Evolutionary conservation across 2,888 invertebrate genomes (phyloP).

Genomic region (Merodon equestris): DNA sequence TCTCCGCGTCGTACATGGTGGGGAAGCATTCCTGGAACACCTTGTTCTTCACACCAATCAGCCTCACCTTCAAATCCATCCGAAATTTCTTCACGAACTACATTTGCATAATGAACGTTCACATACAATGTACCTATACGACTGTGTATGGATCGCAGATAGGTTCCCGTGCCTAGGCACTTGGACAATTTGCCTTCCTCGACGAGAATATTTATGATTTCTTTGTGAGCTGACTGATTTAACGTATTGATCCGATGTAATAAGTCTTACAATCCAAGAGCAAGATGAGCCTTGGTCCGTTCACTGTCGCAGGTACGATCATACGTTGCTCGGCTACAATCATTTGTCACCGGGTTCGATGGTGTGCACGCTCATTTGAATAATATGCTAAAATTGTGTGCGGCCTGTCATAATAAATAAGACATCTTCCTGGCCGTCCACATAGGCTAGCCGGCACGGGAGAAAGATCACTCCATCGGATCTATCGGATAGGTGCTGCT

Average conservation of each 20-base stretch:
- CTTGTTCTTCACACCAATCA: conserved; percentile 16
- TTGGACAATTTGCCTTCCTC: conserved; percentile 58
- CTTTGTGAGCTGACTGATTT: conserved; percentile 67
- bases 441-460: conserved; percentile 10
- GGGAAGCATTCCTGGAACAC: too few relatives aligned
- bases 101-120: conserved; percentile 59
- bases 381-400: conserved; percentile 65
- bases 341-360: conserved; percentile 54
- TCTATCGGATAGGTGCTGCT: not conserved
- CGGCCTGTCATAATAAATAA: conserved; percentile 67
- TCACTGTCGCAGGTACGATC: conserved; percentile 56
- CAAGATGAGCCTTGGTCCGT: conserved; percentile 9
- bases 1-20: too few relatives aligned
- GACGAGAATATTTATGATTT: conserved; percentile 61
- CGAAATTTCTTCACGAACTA: conserved; percentile 29
- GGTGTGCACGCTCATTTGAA: conserved; percentile 58
- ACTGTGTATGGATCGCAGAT: conserved; percentile 1
- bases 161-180: too few relatives aligned
- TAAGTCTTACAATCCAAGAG: conserved; percentile 51
- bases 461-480: conserved; percentile 52
- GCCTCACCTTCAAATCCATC: conserved; percentile 14
- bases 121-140: conserved; percentile 27
- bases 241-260: conserved; percentile 62
- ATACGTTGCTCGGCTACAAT: conserved; percentile 51
- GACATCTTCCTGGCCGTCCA: conserved; percentile 49